Base-by-base conservation (phyloP, 2,797 vertebrate genomes). In the Bucorvus abyssinicus region DNA sequence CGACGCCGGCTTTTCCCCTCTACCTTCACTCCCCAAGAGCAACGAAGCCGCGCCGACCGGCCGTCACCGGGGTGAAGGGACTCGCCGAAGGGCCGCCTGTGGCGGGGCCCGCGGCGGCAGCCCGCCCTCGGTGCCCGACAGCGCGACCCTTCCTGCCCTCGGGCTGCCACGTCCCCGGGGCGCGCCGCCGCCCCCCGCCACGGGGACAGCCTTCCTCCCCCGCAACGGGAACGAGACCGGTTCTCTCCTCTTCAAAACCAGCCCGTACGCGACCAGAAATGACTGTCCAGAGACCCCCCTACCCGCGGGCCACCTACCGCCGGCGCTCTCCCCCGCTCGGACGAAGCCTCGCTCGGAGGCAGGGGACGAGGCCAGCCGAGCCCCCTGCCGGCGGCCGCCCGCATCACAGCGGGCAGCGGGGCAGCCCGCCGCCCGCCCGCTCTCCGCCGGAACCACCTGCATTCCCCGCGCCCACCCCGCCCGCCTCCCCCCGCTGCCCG, bases 181-280 rank as follows among this genome's bases (percentile, higher is more conserved):
- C 7, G n/a, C 79, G 12, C 38, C 0, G 15, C 59, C 34, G 14
- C 20, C 34, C 32, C 50, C 53, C 21, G n/a, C 59, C 24, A 5
- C 68, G 12, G 14, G 6, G 15, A 20, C 47, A 12, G 7, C 23
- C 32, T 20, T 17, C 45, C 16, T 20, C 10, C 16, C 2, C 16
- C 10, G 44, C 26, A 40, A 40, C 12, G 7, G n/a, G 1, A 47
- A 52, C n/a, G 7, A 12, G 6, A 10, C 14, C 29, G 9, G 14
- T 26, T 24, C 57, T 1, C 10, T 8, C 5, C 53, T 26, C 29
- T 36, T 24, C 90, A 27, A 30, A 27, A 18, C 14, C 47, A 5
- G 23, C 22, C 34, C 0, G 40, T 36, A 7, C 40, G 5, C 0
- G 26, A 7, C 40, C 63, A 32, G n/a, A 50, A 44, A 24, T 1